Evolutionary conservation across 2,888 invertebrate species (phyloP), one percentile per base, ranked within the genome.

Genomic region (Sinohyriopsis cumingii): DNA sequence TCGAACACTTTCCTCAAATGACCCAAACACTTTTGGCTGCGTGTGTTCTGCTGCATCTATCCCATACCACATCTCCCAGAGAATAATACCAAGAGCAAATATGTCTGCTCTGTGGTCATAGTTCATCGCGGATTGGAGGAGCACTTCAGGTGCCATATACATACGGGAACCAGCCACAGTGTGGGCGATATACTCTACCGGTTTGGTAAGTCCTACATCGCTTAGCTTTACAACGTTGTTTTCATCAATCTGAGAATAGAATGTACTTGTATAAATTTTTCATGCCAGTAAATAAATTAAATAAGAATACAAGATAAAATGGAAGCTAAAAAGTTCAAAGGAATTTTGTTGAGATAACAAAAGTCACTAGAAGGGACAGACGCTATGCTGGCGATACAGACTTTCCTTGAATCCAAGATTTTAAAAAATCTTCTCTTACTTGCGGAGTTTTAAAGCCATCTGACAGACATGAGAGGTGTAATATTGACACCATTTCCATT

Each of bases 11-110:
- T 74, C 66, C 68, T 79, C 80, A 45, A 72, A 73, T 15, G 62
- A 69, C 18, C 69, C 66, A 33, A 62, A 62, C 9, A 75, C 64
- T 45, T 69, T 62, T 12, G 68, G 59, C 19, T 69, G 59, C 19
- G 83, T 77, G 57, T 84, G 81, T 28, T 79, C 77, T 9, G 81
- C 80, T 0, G 77, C 81, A 67, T 82, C 82, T n/a, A 68, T 66
- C 15, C 84, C 84, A 65, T 81, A 84, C 84, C 84, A 84, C 70
- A 84, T 69, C 71, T 84, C 84, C 84, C 84, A 84, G 59, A 82
- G 64, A 25, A 84, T 73, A 45, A 82, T 70, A 19, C 73, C 76
- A 28, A 83, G 65, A 63, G 81, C 70, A 65, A 64, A 80, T 59
- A 84, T 80, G 65, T 84, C 84, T 0, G 80, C 80, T 54, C 76